These are phyloP conservation scores for Castor canadensis DNA, from an alignment of 2,113 vertebrate species.

Conservation along the genomic window DNA sequence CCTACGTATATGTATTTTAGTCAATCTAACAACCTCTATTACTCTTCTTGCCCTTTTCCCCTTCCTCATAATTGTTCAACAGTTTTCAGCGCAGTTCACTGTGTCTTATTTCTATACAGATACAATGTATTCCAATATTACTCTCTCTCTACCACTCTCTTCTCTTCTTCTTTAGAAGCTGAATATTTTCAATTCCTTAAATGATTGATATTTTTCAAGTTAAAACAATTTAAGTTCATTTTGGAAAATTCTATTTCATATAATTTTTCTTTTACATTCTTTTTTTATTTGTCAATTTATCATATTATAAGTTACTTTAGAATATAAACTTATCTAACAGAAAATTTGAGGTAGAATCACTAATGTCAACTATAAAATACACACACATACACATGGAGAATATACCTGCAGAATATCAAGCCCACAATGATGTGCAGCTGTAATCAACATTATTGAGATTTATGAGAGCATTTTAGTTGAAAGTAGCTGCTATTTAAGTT, in stretches of 20 bases:
- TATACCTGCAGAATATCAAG: background rate
- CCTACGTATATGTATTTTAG: too few relatives aligned
- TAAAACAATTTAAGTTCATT: background rate
- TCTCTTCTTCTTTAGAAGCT: too few relatives aligned
- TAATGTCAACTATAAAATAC: background rate
- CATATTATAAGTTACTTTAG: background rate
- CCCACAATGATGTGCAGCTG: background rate
- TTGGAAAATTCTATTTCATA: background rate
- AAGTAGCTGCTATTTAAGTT: background rate
- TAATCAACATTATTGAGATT: background rate
- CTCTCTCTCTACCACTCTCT: too few relatives aligned
- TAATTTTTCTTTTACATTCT: background rate
- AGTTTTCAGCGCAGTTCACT: too few relatives aligned
- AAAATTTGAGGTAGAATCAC: background rate
- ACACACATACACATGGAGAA: background rate
- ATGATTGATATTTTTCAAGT: background rate
- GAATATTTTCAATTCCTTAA: background rate
- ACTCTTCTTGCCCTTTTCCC: too few relatives aligned
- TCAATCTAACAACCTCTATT: too few relatives aligned
- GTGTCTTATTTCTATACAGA: too few relatives aligned
- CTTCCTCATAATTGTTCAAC: too few relatives aligned
- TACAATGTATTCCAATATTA: too few relatives aligned
- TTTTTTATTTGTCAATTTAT: background rate
- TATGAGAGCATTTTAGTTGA: background rate
- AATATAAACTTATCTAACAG: background rate